Base-by-base conservation (phyloP, 2,797 vertebrate species). In the Rhinophrynus dorsalis region DNA sequence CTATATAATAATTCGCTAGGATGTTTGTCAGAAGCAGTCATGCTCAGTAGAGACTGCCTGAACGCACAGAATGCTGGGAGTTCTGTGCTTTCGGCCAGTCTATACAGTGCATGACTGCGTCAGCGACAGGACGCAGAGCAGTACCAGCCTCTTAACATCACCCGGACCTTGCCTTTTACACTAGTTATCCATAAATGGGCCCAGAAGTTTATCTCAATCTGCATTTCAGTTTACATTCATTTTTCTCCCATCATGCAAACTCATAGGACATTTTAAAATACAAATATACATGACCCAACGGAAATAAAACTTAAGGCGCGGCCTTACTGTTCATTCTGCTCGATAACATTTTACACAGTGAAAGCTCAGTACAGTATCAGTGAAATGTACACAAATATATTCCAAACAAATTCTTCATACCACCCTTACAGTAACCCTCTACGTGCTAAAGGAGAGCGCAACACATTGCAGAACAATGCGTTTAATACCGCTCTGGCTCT, bases 271-370 rank as follows among this genome's bases (percentile, higher is more conserved):
- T 79, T 86, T 42, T 47, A 82, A 81, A 79, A 81, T 84, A 87
- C 81, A 86, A 84, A 90, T 79, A 78, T 83, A 89, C 86, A 86
- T 73, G 74, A 87, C 83, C 9, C 81, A 83, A 71, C 74, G 75
- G 84, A 81, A 82, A 72, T 78, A 79, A 80, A 80, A 78, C 80
- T 82, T 75, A 79, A 84, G 85, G 87, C 83, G 83, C 78, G 77
- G 85, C 85, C 82, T 84, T 81, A 80, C 75, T 70, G 54, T 77
- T 84, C 79, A 72, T 81, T 74, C 75, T 63, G 75, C 82, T 57
- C 48, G 76, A 83, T 87, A 88, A 83, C 76, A 80, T 76, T 76
- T 82, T 83, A 81, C 78, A 84, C 80, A 79, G 83, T 38, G 54
- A 58, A 51, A 59, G 80, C 74, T 80, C 82, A 78, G 83, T 81